Evolutionary conservation across 92 coral and sea anemone genomes (phyloP), one percentile per base, ranked within the genome.

Genomic region (Zoanthus solanderi): DNA sequence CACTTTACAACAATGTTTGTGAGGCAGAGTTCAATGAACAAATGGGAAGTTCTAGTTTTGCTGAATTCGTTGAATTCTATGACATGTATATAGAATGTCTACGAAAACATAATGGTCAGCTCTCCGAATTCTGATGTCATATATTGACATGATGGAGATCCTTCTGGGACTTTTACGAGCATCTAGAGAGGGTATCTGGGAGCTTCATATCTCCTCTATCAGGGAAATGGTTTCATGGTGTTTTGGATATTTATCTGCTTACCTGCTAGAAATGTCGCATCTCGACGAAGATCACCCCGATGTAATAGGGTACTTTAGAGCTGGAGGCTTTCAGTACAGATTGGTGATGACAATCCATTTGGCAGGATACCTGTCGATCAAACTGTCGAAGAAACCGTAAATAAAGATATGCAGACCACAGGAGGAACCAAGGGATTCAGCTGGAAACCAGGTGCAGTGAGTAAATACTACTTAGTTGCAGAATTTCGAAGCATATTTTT

Each of bases 181-280:
- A 52, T 48, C 90, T 45, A 42, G 94, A 45, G 92, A 86, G 45
- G 94, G 92, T 1, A 53, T 89, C 78, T 89, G 92, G 94, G 72
- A 65, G 14, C 88, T 92, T 14, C 92, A 89, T 56, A 60, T 89
- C 9, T 74, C 77, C 9, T 63, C 47, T 18, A 73, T 89, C 9
- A 67, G 87, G 16, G 58, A 57, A 45, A 75, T 92, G 78, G 48
- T 92, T 30, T 91, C 94, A n/a, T 92, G 92, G 89, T 92, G 94
- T 65, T 89, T 92, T 74, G 94, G 92, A 4, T 89, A 89, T 23
- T 83, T 92, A 8, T 92, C 94, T 17, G 80, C 78, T 1, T 92
- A 92, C 71, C 78, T 88, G 23, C 52, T 45, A 0, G 92, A 74
- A 74, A 74, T 74, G 78, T 6, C 78, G 28, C 8, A 45, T 14